Evolutionary conservation across 2,888 invertebrate genomes (phyloP), one percentile per base, ranked within the genome.

Genomic region (Thecocarcelia acutangulata): DNA sequence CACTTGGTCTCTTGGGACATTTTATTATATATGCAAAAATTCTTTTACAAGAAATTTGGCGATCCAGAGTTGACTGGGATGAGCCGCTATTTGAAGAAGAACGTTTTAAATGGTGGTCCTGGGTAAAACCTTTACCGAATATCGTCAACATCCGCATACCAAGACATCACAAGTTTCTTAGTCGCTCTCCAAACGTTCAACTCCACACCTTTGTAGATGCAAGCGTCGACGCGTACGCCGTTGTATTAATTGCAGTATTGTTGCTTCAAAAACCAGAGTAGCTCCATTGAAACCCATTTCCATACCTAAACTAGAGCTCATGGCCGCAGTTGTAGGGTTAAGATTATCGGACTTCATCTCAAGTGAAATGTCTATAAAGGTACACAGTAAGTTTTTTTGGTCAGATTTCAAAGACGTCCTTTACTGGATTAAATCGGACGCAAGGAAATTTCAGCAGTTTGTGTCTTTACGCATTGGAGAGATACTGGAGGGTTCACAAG

Each of bases 221-320:
- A n/a, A n/a, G n/a, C n/a, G n/a, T n/a, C n/a, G n/a, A n/a, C n/a
- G n/a, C n/a, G n/a, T n/a, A n/a, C n/a, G n/a, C n/a, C n/a, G n/a
- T n/a, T n/a, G n/a, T n/a, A n/a, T n/a, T n/a, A n/a, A n/a, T n/a
- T n/a, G n/a, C n/a, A n/a, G n/a, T n/a, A n/a, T n/a, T n/a, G n/a
- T n/a, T n/a, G n/a, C n/a, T n/a, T 64, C 68, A 3, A 81, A 81
- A 78, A 77, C 83, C 13, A 54, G 76, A 42, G 81, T 83, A 1
- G 77, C 64, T 0, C 80, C 83, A 9, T 33, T 83, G 1, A 80
- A 76, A 15, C 59, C 66, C 4, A 68, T 78, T 17, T 79, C 68
- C 0, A 28, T 84, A 21, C 83, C 64, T 0, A 79, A 75, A 42
- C 66, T 80, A 13, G 82, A 82, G 46, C 46, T 83, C 1, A 68